Conservation (phyloP, 1,140 invertebrate genomes). For the Brachionus rotundiformis region DNA sequence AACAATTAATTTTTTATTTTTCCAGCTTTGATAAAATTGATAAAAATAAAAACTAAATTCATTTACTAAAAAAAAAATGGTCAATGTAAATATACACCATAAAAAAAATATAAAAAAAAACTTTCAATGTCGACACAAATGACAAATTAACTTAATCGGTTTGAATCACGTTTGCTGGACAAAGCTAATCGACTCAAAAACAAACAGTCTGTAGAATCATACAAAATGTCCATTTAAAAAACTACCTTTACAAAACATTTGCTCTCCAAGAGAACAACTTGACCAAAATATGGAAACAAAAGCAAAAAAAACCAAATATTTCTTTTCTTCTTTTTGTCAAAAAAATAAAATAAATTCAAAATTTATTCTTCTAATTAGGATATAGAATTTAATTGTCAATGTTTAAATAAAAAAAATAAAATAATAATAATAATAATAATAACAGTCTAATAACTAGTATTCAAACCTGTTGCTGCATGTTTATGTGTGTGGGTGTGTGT, state of each 20-base stretch:
- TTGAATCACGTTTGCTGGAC: conserved; percentile 10
- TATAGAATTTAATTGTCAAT: not conserved
- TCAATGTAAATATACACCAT: not conserved
- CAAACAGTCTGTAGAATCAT: not conserved
- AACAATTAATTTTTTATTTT: too few relatives aligned
- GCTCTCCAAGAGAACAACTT: too few relatives aligned
- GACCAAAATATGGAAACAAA: too few relatives aligned
- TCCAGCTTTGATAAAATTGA: too few relatives aligned
- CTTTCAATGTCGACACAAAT: not conserved
- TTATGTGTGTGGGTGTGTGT: not conserved
- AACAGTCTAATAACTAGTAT: not conserved
- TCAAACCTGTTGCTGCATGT: not conserved
- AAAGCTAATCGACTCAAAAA: not conserved
- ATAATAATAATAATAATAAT: too few relatives aligned
- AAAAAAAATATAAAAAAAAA: not conserved
- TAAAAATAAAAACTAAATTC: not conserved
- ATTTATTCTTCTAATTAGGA: not conserved
- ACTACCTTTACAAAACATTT: not conserved
- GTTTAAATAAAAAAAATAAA: too few relatives aligned
- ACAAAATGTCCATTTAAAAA: not conserved
- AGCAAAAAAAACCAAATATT: not conserved
- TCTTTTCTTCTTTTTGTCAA: not conserved
- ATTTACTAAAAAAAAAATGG: not conserved
- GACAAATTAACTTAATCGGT: not conserved
- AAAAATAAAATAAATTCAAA: not conserved